Evolutionary conservation across 1,140 invertebrate genomes (phyloP), one percentile per base, ranked within the genome.

Genomic region (Temnothorax longispinosus): DNA sequence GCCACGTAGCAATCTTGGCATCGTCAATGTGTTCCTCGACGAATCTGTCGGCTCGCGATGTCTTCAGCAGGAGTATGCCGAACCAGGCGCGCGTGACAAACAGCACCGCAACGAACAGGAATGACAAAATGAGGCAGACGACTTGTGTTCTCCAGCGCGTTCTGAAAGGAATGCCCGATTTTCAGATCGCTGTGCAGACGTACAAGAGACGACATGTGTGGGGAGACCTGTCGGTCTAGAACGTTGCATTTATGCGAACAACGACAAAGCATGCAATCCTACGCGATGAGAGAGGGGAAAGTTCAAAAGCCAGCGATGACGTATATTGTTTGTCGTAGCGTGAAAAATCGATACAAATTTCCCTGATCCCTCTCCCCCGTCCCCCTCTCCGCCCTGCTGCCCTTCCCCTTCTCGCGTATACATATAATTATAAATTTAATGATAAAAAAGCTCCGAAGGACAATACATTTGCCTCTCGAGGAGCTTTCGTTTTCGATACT

Each of bases 1-100:
- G 44, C 93, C 93, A 93, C 92, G 92, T 62, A 93, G 88, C 69
- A 93, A 90, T 90, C 92, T 90, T 85, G 93, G 92, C 92, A 93
- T 93, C 76, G 65, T 92, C 86, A 32, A 81, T 54, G 38, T 71
- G 62, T 35, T 81, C 81, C 18, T 87, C 88, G 18, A 78, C 72
- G 8, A 81, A n/a, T 3, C 50, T 75, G n/a, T 84, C 80, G 4
- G 67, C 13, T 50, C 72, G 76, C 1, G 84, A 56, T 11, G 84
- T 82, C 38, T 71, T 75, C 35, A 91, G 65, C 1, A 89, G 67
- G 8, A 91, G 65, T 41, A 92, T 87, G 27, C 90, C 92, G 32
- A 92, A 72, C 91, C 92, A 93, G 10, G 82, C 67, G 18, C 90
- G 87, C 54, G 84, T 77, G 21, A 92, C 75, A 64, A 93, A 92